Base-by-base conservation (phyloP, 1,140 invertebrate genomes). In the Zaprionus davidi region DNA sequence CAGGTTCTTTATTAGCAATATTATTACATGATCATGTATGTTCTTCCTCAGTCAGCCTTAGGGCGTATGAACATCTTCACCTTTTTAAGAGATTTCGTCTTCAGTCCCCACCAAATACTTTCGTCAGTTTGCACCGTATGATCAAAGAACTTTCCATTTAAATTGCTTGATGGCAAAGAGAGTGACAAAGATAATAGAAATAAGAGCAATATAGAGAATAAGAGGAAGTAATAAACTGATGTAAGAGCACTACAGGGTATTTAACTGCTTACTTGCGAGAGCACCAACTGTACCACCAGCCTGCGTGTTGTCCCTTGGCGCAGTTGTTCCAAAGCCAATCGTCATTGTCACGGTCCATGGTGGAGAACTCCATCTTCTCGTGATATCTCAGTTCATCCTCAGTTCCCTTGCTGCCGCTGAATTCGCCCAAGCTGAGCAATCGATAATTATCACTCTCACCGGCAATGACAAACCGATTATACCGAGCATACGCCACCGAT, bases 11-110 rank as follows among this genome's bases (percentile, higher is more conserved):
- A 51, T 51, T 51, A 46, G 3, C 31, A 34, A 0, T 17, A 2
- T 46, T n/a, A 41, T 6, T 41, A 41, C 20, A 22, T 51, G 20
- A 22, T 51, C 9, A 49, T 4, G 0, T 20, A 2, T 22, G 6
- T 20, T 46, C 36, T 38, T 12, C 3, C 20, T 9, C n/a, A 51
- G 22, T 51, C 20, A 5, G 46, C 22, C 22, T 51, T 51, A 2
- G 46, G 46, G 46, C 46, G 46, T 51, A 51, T 22, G 11, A 51
- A 20, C 46, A 51, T 51, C 46, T 51, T 51, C 12, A 51, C 46
- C 46, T 51, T 51, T 51, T 5, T 51, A 9, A 51, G 46, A 2
- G 46, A 51, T 3, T 20, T 20, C 20, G 46, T 24, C 46, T 51
- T 51, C 20, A 22, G 20, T 7, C 46, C 46, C 46, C 46, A 51